Conservation (phyloP, 2,113 vertebrate species). For the Physeter macrocephalus region DNA sequence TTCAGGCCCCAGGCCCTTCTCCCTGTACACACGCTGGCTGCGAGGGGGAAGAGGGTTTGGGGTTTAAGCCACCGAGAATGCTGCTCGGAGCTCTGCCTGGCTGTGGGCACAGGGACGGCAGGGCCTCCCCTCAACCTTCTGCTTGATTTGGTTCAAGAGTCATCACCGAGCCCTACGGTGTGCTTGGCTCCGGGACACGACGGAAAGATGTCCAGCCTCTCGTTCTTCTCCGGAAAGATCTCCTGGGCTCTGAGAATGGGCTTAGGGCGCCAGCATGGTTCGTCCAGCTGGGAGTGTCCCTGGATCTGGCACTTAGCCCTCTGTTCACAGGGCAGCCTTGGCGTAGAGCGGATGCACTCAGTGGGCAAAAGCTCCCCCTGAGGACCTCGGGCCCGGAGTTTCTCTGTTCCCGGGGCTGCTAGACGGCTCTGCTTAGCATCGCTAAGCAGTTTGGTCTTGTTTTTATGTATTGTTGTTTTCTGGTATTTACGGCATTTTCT, state of each 20-base stretch:
- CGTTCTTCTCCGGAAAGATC: not conserved
- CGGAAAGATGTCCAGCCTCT: not conserved
- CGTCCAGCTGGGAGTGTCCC: no score
- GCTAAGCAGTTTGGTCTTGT: rapidly evolving
- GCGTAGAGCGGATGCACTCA: not conserved
- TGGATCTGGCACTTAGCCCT: not conserved
- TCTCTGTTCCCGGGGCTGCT: rapidly evolving
- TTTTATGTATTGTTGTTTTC: not conserved
- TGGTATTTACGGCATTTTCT: not conserved
- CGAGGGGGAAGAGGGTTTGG: not conserved
- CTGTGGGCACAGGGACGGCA: rapidly evolving
- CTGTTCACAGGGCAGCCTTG: not conserved
- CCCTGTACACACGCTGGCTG: rapidly evolving
- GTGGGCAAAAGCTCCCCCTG: not conserved
- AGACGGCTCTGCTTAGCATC: rapidly evolving
- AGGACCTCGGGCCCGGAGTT: not conserved
- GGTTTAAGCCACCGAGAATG: rapidly evolving
- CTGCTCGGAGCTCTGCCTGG: rapidly evolving
- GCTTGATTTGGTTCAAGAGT: not conserved
- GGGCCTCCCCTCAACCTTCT: rapidly evolving
- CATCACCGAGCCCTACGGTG: rapidly evolving
- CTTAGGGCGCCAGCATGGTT: not conserved
- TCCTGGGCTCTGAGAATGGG: not conserved
- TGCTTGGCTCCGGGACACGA: rapidly evolving
- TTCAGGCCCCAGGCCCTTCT: no score